phyloP scores from a whole-genome alignment of 2,797 vertebrate genomes.

The Chanos chanos region DNA sequence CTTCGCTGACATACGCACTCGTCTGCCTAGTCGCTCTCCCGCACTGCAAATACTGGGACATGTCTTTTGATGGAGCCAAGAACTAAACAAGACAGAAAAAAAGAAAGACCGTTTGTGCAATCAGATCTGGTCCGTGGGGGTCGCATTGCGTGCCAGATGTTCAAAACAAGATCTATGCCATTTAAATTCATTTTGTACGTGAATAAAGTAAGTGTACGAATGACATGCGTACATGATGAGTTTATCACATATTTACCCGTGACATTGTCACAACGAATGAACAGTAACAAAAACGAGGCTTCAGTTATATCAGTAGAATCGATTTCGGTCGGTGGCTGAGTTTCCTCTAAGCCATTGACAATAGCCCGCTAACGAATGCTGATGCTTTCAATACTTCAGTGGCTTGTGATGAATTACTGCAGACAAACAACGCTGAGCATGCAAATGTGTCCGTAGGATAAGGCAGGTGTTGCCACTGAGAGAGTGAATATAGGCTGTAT shows the following conservation, averaged over 20 bases:
- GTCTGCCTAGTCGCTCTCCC: slow-evolving; percentile 64
- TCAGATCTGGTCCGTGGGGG: slow-evolving; percentile 65
- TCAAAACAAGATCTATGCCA: no score
- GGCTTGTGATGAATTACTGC: slow-evolving; percentile 79
- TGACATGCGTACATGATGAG: no score
- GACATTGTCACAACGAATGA: no score
- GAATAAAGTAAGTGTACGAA: no score
- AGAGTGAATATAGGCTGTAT: no score
- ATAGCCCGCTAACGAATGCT: slow-evolving; percentile 74
- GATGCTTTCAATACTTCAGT: slow-evolving; percentile 80
- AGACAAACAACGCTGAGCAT: slow-evolving; percentile 79
- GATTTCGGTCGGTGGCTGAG: slow-evolving; percentile 78
- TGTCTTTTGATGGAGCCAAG: slow-evolving; percentile 68
- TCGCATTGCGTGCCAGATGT: slow-evolving; percentile 52
- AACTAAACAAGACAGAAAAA: slow-evolving; percentile 61
- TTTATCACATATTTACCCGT: no score
- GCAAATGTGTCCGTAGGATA: slow-evolving; percentile 75
- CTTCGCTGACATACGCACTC: slow-evolving; percentile 71
- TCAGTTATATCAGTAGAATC: slow-evolving; percentile 80
- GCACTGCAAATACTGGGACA: slow-evolving; percentile 73
- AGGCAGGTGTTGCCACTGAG: slow-evolving; percentile 61
- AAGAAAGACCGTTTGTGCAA: slow-evolving; percentile 66
- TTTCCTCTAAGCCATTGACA: slow-evolving; percentile 80
- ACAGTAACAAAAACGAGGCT: no score
- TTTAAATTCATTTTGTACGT: no score